A percentile compares a stretch with the other conserved stretches of the same genome.
Evolutionary conservation across 2,888 invertebrate genomes (phyloP).

Genomic region (Teleogryllus oceanicus): DNA sequence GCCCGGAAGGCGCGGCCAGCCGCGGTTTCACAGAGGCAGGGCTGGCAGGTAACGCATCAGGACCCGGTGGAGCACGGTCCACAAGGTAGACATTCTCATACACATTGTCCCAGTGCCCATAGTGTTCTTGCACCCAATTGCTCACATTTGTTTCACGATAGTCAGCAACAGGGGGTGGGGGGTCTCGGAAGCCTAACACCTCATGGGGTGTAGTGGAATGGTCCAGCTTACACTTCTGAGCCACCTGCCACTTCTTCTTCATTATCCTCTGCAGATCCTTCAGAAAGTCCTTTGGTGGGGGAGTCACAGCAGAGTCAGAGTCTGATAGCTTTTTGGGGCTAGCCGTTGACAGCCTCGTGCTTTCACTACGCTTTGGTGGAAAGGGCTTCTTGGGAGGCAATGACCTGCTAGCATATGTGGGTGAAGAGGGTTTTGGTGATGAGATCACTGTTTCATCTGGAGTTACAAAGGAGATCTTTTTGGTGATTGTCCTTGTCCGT

Average conservation of each 20-base stretch:
- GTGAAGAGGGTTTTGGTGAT: constrained; percentile 29
- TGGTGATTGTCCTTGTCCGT: constrained; percentile 53
- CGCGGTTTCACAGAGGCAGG: constrained; percentile 4
- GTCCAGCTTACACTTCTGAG: constrained; percentile 86
- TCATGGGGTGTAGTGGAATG: constrained; percentile 80
- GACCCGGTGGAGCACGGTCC: constrained; percentile 26
- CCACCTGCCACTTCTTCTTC: constrained; percentile 76
- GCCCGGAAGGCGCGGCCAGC: neutral
- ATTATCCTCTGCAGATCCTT: constrained; percentile 87
- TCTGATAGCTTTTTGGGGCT: constrained; percentile 36
- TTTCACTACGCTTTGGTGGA: constrained; percentile 74
- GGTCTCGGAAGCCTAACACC: constrained; percentile 84
- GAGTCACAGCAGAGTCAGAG: constrained; percentile 47
- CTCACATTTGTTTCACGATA: constrained; percentile 78
- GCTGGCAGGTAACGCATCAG: constrained; percentile 6
- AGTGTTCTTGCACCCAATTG: constrained; percentile 87
- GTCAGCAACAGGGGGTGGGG: constrained; percentile 60
- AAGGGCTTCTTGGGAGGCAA: constrained; percentile 63
- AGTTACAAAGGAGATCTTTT: constrained; percentile 63
- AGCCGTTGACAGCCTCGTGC: constrained; percentile 54
- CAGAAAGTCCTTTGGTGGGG: constrained; percentile 71
- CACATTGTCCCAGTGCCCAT: constrained; percentile 63
- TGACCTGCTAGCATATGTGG: constrained; percentile 41
- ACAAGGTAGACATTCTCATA: constrained; percentile 71
- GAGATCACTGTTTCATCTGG: constrained; percentile 32